Base-by-base conservation (phyloP, 2,797 vertebrate genomes). In the Dallia pectoralis region DNA sequence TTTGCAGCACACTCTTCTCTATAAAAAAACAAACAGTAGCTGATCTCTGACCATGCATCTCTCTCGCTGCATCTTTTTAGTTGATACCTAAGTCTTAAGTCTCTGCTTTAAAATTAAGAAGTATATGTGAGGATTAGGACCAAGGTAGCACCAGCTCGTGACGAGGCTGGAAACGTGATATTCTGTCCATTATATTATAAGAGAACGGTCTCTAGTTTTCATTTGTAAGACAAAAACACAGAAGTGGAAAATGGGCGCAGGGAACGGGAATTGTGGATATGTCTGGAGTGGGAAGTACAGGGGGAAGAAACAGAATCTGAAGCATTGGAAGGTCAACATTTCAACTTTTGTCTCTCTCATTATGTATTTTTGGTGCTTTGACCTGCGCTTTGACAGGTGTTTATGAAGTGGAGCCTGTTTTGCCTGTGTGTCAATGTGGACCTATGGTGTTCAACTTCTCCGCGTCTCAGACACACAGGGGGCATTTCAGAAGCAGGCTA, bases 331-430 rank as follows among this genome's bases (percentile, higher is more conserved):
- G 87, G 87, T 88, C 87, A 85, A 75, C 74, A 72, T 71, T 71
- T 76, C 68, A 51, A 71, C 77, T 81, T 87, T 77, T 84, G 74
- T 80, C 77, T 75, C 82, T 70, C 74, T 82, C 84, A 71, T 74
- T 71, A 18, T 18, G 56, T 74, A 76, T 87, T 88, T 83, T 83
- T n/a, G n/a, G n/a, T n/a, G n/a, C n/a, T n/a, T 76, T 88, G 87
- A 88, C 87, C 85, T 87, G 81, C 85, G 81, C 82, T 87, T 87
- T 87, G 90, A 90, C 87, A 89, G 88, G 87, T 89, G 88, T 90
- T 44, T 44, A 87, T 86, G 83, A 88, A 90, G 88, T 88, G 86
- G 82, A 72, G 81, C 87, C 82, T 82, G 81, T 80, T 44, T 44
- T 44, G 40, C 77, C 27, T 74, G 77, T 82, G 84, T 85, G 83